These are phyloP conservation scores for Mythimna ferrago DNA, from an alignment of 2,888 invertebrate species.

Conservation along the genomic window DNA sequence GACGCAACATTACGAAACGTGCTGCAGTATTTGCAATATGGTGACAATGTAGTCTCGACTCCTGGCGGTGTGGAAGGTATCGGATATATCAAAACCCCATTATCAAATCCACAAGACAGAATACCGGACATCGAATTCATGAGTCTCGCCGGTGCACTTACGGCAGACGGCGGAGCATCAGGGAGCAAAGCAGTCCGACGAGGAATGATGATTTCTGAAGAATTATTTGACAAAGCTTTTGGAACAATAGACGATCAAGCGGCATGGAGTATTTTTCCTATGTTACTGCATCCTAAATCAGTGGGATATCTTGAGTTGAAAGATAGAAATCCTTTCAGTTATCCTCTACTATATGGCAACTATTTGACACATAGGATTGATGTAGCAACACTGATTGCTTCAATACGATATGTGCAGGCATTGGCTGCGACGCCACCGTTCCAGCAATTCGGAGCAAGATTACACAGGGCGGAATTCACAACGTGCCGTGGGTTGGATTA, in stretches of 20 bases:
- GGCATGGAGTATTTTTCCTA: constrained; percentile 91
- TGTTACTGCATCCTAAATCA: constrained; percentile 93
- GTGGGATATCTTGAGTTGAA: constrained; percentile 92
- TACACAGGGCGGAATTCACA: constrained; percentile 91
- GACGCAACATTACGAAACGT: constrained; percentile 67
- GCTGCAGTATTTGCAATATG: constrained; percentile 74
- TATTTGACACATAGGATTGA: constrained; percentile 92
- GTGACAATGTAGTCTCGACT: constrained; percentile 85
- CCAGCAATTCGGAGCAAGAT: constrained; percentile 85
- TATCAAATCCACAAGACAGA: constrained; percentile 84
- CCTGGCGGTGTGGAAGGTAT: constrained; percentile 92
- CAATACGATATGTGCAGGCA: constrained; percentile 89
- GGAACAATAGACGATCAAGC: constrained; percentile 82
- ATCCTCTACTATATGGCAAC: constrained; percentile 93
- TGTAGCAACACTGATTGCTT: constrained; percentile 91
- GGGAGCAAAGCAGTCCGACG: constrained; percentile 80
- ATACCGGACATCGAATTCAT: constrained; percentile 94
- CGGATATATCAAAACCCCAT: constrained; percentile 91
- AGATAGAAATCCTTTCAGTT: constrained; percentile 91
- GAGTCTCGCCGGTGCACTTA: constrained; percentile 89
- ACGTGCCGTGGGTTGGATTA: constrained; percentile 89
- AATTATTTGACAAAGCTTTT: constrained; percentile 84
- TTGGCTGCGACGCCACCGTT: constrained; percentile 87
- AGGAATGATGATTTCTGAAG: constrained; percentile 86
- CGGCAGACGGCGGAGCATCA: constrained; percentile 80